phyloP scores from a whole-genome alignment of 2,797 vertebrate species.

The Vireo griseus region DNA sequence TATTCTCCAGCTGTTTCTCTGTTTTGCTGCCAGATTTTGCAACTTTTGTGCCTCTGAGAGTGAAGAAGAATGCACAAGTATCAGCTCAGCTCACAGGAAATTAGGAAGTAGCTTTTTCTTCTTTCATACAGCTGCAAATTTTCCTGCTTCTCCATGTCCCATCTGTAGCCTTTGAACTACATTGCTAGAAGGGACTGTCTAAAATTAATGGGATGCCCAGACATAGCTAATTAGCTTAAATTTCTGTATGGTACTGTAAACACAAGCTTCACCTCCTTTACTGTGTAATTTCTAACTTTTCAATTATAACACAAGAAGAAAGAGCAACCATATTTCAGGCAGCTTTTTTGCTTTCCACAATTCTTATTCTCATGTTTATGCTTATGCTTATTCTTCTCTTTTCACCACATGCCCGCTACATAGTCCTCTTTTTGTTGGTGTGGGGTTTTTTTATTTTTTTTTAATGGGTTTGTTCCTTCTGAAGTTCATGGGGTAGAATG shows the following conservation, averaged over 20 bases:
- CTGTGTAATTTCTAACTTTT: not conserved
- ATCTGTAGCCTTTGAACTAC: not conserved
- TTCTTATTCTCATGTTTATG: not conserved
- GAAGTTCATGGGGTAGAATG: not conserved
- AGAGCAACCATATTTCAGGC: not conserved
- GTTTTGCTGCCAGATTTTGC: conserved; percentile 3
- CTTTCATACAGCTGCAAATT: not conserved
- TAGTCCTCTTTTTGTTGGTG: not conserved
- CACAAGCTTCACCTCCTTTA: not conserved
- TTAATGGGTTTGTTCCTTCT: not conserved
- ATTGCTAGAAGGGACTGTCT: not conserved
- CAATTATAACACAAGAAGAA: not conserved
- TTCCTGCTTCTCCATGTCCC: not conserved
- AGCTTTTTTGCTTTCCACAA: not conserved
- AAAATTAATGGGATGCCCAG: not conserved
- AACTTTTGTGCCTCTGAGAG: not conserved
- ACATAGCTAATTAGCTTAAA: not conserved
- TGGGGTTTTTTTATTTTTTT: not conserved
- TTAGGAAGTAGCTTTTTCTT: not conserved
- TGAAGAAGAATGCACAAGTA: not conserved
- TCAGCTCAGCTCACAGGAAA: not conserved
- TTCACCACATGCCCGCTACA: not conserved
- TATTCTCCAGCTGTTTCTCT: not conserved
- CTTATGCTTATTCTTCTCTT: not conserved
- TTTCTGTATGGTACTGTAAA: not conserved